Conservation (phyloP, 2,888 invertebrate genomes). For the Muscina levida region DNA sequence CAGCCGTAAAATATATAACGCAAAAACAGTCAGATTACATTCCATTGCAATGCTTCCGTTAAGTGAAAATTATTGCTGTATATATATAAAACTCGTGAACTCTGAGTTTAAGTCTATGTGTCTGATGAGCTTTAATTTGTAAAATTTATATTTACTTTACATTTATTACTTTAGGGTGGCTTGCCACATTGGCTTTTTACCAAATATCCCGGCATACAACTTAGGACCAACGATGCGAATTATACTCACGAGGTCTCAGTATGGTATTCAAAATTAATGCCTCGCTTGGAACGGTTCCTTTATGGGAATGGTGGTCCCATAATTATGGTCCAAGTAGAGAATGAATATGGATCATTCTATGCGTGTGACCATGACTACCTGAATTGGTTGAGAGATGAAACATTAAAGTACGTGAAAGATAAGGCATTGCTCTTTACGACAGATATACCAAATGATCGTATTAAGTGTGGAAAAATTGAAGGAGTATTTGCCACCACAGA, state of each 20-base stretch:
- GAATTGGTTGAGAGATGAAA: conserved; percentile 84
- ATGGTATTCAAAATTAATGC: conserved; percentile 82
- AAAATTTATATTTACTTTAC: too few relatives aligned
- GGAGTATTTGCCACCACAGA: conserved; percentile 89
- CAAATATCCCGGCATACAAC: conserved; percentile 82
- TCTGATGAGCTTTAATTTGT: too few relatives aligned
- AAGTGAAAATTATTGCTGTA: too few relatives aligned
- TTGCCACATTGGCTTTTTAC: conserved; percentile 87
- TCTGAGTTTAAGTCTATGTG: too few relatives aligned
- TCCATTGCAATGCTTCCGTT: too few relatives aligned
- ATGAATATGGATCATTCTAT: conserved; percentile 92
- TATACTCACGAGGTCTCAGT: conserved; percentile 81
- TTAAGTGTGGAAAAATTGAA: conserved; percentile 85
- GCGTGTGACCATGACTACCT: conserved; percentile 87
- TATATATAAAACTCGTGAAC: too few relatives aligned
- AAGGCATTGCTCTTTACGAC: conserved; percentile 88
- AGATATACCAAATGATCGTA: conserved; percentile 84
- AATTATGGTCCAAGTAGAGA: conserved; percentile 92
- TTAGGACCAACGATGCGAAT: conserved; percentile 84
- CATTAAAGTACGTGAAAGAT: conserved; percentile 77
- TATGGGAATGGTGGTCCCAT: conserved; percentile 90
- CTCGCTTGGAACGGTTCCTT: conserved; percentile 79
- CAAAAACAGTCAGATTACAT: too few relatives aligned
- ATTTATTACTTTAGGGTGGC: conserved; percentile 89
- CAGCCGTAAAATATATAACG: too few relatives aligned